Percentiles rank a stretch among this genome's conserved stretches.
Conservation (phyloP, 2,797 vertebrate species). For the Sebastes umbrosus region DNA sequence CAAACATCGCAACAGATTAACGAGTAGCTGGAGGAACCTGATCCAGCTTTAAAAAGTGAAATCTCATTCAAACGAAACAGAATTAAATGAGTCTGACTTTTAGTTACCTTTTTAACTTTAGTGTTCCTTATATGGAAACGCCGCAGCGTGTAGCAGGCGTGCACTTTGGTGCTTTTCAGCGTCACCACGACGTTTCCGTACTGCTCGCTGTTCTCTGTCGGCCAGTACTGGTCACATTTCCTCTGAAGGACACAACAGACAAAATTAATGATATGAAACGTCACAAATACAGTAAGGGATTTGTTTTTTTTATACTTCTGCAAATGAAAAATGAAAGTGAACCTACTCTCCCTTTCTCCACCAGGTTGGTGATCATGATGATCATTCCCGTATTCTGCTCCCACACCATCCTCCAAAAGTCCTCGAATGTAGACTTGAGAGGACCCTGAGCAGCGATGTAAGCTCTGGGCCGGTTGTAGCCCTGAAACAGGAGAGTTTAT, state of each 20-base stretch:
- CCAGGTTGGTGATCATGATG: constrained; percentile 98
- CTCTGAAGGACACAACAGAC: constrained; percentile 80
- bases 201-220: constrained; percentile 94
- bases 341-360: constrained; percentile 98
- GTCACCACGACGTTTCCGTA: constrained; percentile 96
- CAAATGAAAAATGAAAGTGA: not conserved
- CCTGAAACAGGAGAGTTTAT: constrained; percentile 82
- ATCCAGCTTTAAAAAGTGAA: not conserved
- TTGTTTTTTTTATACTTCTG: not conserved
- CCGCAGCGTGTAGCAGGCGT: constrained; percentile 95
- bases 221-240: constrained; percentile 99
- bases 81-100: not conserved
- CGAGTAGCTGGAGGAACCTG: not conserved
- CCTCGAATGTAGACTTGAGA: constrained; percentile 98
- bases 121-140: constrained; percentile 93
- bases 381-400: constrained; percentile 97
- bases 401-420: constrained; percentile 99
- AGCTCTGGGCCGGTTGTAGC: constrained; percentile 95
- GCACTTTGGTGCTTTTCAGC: constrained; percentile 93
- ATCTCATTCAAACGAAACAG: not conserved
- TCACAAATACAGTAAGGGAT: not conserved
- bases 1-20: not conserved
- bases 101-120: constrained; percentile 93
- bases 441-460: constrained; percentile 99
- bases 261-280: fast-evolving